Base-by-base conservation (phyloP, 37 sponge, comb jelly and placozoan genomes). In the Amphimedon queenslandica region DNA sequence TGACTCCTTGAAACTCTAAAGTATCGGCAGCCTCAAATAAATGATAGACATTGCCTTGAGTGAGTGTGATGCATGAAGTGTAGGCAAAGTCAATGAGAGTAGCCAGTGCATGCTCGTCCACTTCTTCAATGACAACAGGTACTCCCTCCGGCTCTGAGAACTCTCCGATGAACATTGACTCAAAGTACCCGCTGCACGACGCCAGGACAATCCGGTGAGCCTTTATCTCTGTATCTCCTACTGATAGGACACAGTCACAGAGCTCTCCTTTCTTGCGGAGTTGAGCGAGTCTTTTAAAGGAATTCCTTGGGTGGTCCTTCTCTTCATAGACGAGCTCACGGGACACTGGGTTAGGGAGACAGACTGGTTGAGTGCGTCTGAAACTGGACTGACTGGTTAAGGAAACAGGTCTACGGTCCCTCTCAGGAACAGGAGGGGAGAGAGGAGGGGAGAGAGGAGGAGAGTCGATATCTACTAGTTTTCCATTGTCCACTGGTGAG, bases 161-260 rank as follows among this genome's bases (percentile, higher is more conserved):
- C 58, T 92, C 81, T 0, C 84, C 88, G 55, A 86, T 64, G 51
- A 92, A 88, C 87, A 92, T 80, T 21, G 77, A 66, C 56, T 80
- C 84, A 75, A 92, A 92, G 66, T 92, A 92, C 18, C 55, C 43
- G 42, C 88, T 92, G 39, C 73, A 63, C 25, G 89, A 70, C 11
- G 84, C 84, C 33, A 92, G 63, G 1, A 92, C 89, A 2, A 79
- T 67, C 64, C 66, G 79, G 74, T 92, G 93, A 1, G 88, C 93
- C 3, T 80, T 47, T 2, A 92, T 24, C 25, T 77, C 80, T 1
- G 42, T 35, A 10, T 37, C 33, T 24, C 57, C 64, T 20, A 51
- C 77, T 23, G 42, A 34, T 51, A 92, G 56, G 2, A 57, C 57
- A 42, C 83, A 81, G 69, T 92, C 88, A 51, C 93, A 92, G 53